Evolutionary conservation across 2,888 invertebrate genomes (phyloP).

Genomic region (Geophilus truncorum): DNA sequence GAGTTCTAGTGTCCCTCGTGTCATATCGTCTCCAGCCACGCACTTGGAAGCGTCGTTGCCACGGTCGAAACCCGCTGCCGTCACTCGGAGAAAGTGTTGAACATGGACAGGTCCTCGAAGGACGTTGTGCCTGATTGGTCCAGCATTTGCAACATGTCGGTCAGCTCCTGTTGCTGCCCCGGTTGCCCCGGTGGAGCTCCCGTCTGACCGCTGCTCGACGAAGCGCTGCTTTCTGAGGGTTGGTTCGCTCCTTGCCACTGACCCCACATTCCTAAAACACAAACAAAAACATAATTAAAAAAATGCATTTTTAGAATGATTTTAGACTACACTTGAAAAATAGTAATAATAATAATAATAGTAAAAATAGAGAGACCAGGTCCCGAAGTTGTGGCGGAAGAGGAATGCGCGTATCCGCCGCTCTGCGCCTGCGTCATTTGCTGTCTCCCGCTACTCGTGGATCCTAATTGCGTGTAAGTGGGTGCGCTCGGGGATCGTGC

Average conservation of each 20-base stretch:
- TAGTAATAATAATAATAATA: too few species aligned
- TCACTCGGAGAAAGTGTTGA: conserved; percentile 58
- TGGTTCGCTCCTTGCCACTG: conserved; percentile 36
- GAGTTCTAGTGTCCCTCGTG: too few species aligned
- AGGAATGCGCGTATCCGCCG: conserved; percentile 34
- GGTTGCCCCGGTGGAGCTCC: conserved; percentile 36
- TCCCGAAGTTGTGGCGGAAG: conserved; percentile 32
- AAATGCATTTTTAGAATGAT: too few species aligned
- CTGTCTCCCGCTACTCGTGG: conserved; percentile 31
- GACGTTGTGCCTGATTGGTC: conserved; percentile 73
- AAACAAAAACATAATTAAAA: background rate
- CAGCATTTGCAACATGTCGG: conserved; percentile 89
- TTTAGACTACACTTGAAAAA: too few species aligned
- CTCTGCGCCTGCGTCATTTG: conserved; percentile 33
- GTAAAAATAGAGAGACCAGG: conserved; percentile 7
- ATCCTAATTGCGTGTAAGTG: conserved; percentile 37
- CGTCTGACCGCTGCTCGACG: background rate
- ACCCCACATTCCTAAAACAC: conserved; percentile 36
- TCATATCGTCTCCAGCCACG: background rate
- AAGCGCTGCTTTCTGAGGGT: conserved; percentile 30
- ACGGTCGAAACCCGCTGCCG: too few species aligned
- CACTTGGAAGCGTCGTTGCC: background rate
- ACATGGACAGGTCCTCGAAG: conserved; percentile 89
- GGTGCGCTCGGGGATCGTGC: conserved; percentile 37
- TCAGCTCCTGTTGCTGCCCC: conserved; percentile 68